Base-by-base conservation (phyloP, 2,888 invertebrate species). In the Dyspetes luteomarginatus region DNA sequence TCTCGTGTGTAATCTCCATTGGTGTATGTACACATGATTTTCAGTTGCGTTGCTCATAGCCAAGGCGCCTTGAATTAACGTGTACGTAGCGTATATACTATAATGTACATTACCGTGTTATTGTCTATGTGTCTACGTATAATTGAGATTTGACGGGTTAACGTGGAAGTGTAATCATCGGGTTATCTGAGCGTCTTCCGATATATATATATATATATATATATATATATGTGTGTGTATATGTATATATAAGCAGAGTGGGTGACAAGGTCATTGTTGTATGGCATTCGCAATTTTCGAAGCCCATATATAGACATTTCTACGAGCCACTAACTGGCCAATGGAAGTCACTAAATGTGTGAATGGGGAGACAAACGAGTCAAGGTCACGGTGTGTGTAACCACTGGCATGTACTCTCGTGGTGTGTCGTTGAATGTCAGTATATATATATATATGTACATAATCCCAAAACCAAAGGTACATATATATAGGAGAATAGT, bases 271-370 rank as follows among this genome's bases (percentile, higher is more conserved):
- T n/a, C n/a, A n/a, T n/a, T n/a, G n/a, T 24, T 26, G 45, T 56
- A 22, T 36, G 22, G 24, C 45, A 41, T 64, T 24, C 15, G 52
- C 26, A 36, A 64, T 22, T 30, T 58, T 30, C 12, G 52, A 78
- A n/a, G n/a, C n/a, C 24, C 45, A 36, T 48, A 36, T 12, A 52
- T 24, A 19, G 9, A 36, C 28, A 52, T 52, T 64, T 64, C 62
- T 43, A 28, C 28, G 77, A 65, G 48, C 77, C 65, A 58, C 41
- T 64, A 78, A 72, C 50, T 56, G 43, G 58, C 65, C 56, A 52
- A 64, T 71, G 56, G 26, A 60, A 77, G 56, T 26, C 45, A 48
- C 43, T 71, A 36, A 62, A 30, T 45, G 58, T 55, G 76, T 30
- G 52, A 69, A 28, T 22, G 15, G 30, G 58, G 45, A 19, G 24